Evolutionary conservation across 2,797 vertebrate species (phyloP), one percentile per base, ranked within the genome.

Genomic region (Tympanoctomys barrerae): DNA sequence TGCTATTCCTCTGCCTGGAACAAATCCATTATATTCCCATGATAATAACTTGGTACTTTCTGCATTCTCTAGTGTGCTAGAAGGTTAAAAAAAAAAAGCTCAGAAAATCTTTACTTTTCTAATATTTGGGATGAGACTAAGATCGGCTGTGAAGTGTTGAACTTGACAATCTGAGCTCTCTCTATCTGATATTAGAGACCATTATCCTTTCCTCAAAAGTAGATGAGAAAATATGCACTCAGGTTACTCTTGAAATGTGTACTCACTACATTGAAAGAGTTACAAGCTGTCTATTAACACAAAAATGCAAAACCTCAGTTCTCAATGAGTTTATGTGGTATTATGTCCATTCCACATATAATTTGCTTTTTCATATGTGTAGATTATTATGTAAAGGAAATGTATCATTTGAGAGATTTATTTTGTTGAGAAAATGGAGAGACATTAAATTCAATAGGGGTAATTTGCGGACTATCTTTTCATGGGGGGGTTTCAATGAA

Each of bases 21-120:
- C 24, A 52, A 64, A 77, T 46, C 52, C 42, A 61, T 88, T 92
- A 42, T 9, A 79, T 89, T 86, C 19, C n/a, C 77, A 73, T 66
- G 92, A 73, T 75, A 88, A 46, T 77, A 90, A 88, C 24, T 75
- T 89, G 49, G 21, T 33, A 66, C 14, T 62, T 70, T 64, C 36
- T 85, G 5, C 39, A 36, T 36, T 86, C 19, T 21, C 24, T 31
- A 68, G 52, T 66, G 52, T 66, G 36, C 21, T 89, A 68, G 18
- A 42, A 91, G 24, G 62, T 71, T 83, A 82, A 93, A 93, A 90
- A 42, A 46, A 31, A 1, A 70, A 42, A 42, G 3, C 33, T 85
- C 26, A 64, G 28, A 83, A 89, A 96, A 79, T 59, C 19, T 49
- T 96, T 87, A 77, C 36, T 83, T 94, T 84, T 91, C 42, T 59